phyloP scores from a whole-genome alignment of 2,888 invertebrate genomes.

The Mimachlamys varia region DNA sequence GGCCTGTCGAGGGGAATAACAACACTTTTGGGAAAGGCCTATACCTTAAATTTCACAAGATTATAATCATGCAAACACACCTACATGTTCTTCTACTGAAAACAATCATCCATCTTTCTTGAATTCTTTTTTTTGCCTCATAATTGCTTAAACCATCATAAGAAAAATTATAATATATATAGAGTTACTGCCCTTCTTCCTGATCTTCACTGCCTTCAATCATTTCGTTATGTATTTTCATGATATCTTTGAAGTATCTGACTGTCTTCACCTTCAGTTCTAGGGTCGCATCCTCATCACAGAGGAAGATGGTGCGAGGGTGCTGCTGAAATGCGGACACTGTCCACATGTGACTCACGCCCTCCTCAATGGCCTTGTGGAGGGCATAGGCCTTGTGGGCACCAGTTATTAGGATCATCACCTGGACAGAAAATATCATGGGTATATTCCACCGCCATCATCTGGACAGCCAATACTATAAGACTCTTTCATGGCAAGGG shows the following conservation, averaged over 20 bases:
- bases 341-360: constrained; percentile 99
- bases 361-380: constrained; percentile 98
- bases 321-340: constrained; percentile 98
- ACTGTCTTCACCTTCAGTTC: constrained; percentile 99
- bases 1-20: too few relatives aligned
- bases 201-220: constrained; percentile 63
- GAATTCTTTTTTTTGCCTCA: neutral
- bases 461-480: too few relatives aligned
- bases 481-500: too few relatives aligned
- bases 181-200: neutral
- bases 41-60: too few relatives aligned
- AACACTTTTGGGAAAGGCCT: too few relatives aligned
- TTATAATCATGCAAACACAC: too few relatives aligned
- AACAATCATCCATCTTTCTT: neutral
- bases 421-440: constrained; percentile 83
- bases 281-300: constrained; percentile 98
- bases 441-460: too few relatives aligned
- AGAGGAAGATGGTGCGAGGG: constrained; percentile 94
- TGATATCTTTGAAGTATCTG: constrained; percentile 94
- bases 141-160: too few relatives aligned
- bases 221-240: constrained; percentile 80
- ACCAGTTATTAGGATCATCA: constrained; percentile 98
- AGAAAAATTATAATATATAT: neutral
- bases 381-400: constrained; percentile 97
- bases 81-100: too few relatives aligned